Evolutionary conservation across 23 tunicate genomes (phyloP).

Genomic region (Trididemnum clinides): DNA sequence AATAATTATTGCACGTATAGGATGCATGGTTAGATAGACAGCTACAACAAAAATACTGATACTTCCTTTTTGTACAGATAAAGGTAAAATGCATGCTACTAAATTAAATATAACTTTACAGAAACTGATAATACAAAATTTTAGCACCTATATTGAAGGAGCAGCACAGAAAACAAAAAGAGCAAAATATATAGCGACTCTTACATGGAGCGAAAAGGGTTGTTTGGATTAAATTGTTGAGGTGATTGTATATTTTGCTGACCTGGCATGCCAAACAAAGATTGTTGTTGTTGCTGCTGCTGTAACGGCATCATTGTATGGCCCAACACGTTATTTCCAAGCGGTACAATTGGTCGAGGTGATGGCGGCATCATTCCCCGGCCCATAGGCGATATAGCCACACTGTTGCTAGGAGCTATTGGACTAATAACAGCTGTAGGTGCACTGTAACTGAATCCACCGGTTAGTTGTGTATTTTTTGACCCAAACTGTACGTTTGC

Average conservation of each 20-base stretch:
- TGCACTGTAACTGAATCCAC: slow-evolving; percentile 59
- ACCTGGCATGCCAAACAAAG: neutral
- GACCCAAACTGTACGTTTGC: no score
- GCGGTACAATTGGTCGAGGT: neutral
- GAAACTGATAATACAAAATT: no score
- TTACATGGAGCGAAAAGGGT: neutral
- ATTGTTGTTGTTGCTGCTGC: neutral
- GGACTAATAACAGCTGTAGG: neutral
- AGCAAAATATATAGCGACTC: no score
- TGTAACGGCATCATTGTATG: neutral
- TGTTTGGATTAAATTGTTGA: neutral
- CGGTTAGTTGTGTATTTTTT: slow-evolving; percentile 62
- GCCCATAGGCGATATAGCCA: no score
- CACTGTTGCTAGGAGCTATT: neutral
- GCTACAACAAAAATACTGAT: no score
- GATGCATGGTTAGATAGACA: no score
- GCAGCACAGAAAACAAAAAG: no score
- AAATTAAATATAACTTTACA: no score
- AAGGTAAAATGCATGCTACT: no score
- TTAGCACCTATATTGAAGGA: no score
- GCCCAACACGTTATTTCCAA: neutral
- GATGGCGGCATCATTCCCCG: neutral
- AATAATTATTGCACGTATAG: no score
- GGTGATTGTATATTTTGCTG: neutral
- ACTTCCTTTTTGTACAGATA: no score